Evolutionary conservation across 2,797 vertebrate genomes (phyloP), one percentile per base, ranked within the genome.

Genomic region (Eidolon dupreanum): DNA sequence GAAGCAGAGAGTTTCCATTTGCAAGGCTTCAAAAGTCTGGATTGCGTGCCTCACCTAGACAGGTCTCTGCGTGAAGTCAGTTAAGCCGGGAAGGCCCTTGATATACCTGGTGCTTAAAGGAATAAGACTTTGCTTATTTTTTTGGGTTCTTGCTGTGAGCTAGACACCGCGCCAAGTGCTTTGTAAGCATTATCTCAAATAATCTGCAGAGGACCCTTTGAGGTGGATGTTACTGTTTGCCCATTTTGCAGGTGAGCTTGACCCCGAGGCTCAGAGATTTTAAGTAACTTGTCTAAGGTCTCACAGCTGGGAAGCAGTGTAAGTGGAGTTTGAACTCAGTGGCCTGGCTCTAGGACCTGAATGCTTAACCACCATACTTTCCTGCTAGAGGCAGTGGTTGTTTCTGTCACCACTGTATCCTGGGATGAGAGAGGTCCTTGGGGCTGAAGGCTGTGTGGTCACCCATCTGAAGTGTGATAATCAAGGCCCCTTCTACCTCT

Each of bases 201-300:
- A 84, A 92, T 87, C n/a, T 82, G 28, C 63, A 70, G 91, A 53
- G 16, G 26, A 79, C 82, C 38, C 53, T 78, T 88, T 85, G 93
- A 93, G 70, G 53, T 55, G 22, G 85, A 26, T 78, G 36, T 73
- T 65, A 68, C 17, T 70, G 24, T 84, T 90, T 85, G 84, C 38
- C 88, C 13, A 31, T 92, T 93, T 94, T 94, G 63, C 63, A 51
- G 51, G 87, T 81, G 84, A 94, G 43, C 77, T 91, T 84, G 83
- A 63, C 84, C 68, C 74, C 46, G 63, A 55, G 11, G 33, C 51
- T 95, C 77, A 82, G 38, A 59, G 75, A 92, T n/a, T 46, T 90
- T 77, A 81, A 79, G 68, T 90, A 36, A 92, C 55, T 68, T 51
- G 31, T 33, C 84, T n/a, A 28, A 24, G 33, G 63, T 92, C 85